Evolutionary conservation across 2,797 vertebrate species (phyloP).

Genomic region (Pristis pectinata): DNA sequence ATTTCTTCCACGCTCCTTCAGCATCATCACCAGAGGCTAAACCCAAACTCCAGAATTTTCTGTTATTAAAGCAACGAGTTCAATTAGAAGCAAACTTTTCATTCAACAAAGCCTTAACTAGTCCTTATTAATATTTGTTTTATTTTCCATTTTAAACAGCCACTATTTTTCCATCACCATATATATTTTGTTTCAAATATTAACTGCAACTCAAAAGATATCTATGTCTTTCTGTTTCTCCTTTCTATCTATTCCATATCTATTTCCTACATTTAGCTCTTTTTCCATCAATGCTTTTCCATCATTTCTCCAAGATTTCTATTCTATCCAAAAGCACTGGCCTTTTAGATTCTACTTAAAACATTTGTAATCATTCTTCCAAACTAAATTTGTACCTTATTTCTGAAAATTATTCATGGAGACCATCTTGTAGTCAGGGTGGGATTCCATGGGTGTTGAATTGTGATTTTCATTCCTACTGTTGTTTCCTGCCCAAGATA

Average conservation of each 20-base stretch:
- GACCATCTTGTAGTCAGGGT: too few species aligned
- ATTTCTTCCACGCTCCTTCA: too few species aligned
- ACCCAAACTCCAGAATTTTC: neutral
- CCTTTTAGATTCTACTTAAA: neutral
- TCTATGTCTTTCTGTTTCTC: neutral
- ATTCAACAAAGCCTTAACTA: too few species aligned
- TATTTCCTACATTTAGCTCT: neutral
- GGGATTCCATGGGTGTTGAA: too few species aligned
- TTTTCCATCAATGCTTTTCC: neutral
- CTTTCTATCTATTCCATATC: neutral
- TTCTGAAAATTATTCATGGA: neutral
- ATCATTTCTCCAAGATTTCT: too few species aligned
- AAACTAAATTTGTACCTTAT: neutral
- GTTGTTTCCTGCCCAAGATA: too few species aligned
- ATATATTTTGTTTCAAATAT: neutral
- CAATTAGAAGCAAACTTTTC: neutral
- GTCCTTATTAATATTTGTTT: neutral
- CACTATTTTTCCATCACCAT: too few species aligned
- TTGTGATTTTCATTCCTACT: too few species aligned
- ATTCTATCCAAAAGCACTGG: neutral
- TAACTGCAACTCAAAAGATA: too few species aligned
- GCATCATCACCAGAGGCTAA: neutral
- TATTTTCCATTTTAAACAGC: neutral
- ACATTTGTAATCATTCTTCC: neutral
- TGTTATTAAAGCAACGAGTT: neutral